phyloP scores from a whole-genome alignment of 2,888 invertebrate species.

The Tetheella fluctuosa region DNA sequence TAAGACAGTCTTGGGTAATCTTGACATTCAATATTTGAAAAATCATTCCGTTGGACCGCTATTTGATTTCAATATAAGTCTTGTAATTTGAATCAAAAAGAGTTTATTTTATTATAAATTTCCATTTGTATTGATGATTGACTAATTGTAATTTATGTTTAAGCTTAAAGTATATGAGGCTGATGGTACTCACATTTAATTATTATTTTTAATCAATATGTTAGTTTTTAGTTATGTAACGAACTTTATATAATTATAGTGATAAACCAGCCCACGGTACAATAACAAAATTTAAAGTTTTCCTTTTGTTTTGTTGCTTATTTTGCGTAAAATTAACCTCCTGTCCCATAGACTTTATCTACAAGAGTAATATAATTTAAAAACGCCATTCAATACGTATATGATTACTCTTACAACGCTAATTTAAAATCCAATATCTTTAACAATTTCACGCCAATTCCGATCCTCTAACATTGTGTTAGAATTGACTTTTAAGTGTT shows the following conservation, averaged over 20 bases:
- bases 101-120: not conserved
- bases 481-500: conserved; percentile 11
- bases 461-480: conserved; percentile 9
- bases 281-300: no score
- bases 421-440: conserved; percentile 2
- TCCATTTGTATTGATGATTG: not conserved
- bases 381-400: not conserved
- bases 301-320: not conserved
- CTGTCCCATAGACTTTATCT: conserved; percentile 3
- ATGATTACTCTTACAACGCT: not conserved
- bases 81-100: not conserved
- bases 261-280: no score
- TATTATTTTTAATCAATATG: no score
- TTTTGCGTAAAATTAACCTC: not conserved
- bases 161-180: no score
- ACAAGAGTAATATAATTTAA: not conserved
- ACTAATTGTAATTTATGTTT: not conserved
- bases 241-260: no score
- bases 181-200: no score
- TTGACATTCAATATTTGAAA: conserved; percentile 63
- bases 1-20: conserved; percentile 45
- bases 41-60: conserved; percentile 45
- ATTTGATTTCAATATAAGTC: conserved; percentile 31
- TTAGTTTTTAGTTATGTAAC: no score
- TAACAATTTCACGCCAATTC: conserved; percentile 11